Evolutionary conservation across 2,797 vertebrate genomes (phyloP).

Genomic region (Falco berigora): DNA sequence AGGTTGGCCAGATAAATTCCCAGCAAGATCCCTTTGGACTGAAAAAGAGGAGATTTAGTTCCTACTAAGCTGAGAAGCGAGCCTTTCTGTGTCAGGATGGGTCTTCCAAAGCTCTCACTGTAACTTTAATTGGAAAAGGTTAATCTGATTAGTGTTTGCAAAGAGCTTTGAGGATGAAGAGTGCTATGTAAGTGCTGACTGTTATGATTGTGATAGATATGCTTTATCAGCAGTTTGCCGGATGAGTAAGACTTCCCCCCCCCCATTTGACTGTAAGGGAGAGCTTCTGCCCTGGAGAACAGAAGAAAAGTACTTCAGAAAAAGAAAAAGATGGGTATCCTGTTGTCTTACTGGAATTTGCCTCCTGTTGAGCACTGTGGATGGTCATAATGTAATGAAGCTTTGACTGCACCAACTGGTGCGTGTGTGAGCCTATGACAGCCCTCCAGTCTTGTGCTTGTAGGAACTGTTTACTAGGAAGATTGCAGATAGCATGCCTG

Average conservation of each 20-base stretch:
- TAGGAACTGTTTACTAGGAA: neutral
- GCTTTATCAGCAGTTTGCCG: conserved; percentile 22
- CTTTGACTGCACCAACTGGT: neutral
- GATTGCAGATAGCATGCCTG: neutral
- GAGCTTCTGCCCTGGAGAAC: neutral
- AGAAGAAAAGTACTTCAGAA: neutral
- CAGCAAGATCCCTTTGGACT: neutral
- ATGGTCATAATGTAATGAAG: too few species aligned
- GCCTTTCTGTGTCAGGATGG: neutral
- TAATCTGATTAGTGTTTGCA: conserved; percentile 6
- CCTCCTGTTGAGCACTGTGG: neutral
- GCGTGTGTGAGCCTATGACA: neutral
- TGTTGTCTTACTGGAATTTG: neutral
- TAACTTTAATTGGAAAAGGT: neutral
- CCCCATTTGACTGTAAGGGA: neutral
- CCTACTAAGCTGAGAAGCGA: neutral
- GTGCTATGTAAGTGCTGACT: conserved; percentile 36
- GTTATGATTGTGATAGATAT: neutral
- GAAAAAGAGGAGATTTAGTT: neutral
- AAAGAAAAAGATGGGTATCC: neutral
- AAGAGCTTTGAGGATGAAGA: conserved; percentile 9
- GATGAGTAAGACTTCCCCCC: neutral
- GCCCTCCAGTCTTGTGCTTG: neutral
- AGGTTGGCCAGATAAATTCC: neutral
- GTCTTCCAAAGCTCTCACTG: neutral